Conservation (phyloP, 2,797 vertebrate genomes). For the Aphelocoma californica region DNA sequence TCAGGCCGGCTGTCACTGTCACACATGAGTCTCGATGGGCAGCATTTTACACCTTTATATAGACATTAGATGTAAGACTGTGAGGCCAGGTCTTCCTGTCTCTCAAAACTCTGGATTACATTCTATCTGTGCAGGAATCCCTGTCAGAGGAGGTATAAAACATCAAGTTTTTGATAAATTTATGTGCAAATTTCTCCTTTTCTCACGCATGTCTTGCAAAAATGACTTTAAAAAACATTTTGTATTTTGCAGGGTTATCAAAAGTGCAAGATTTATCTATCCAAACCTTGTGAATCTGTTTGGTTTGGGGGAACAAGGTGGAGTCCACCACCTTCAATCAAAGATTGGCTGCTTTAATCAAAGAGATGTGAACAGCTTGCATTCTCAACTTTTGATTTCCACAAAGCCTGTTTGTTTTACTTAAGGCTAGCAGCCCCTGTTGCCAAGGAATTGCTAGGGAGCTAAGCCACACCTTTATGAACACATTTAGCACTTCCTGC, state of each 20-base stretch:
- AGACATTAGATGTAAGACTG: neutral
- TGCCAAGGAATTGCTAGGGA: slow-evolving; percentile 50
- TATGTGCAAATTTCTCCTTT: neutral
- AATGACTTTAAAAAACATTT: neutral
- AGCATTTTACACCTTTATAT: neutral
- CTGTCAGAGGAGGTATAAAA: neutral
- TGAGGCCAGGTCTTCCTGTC: neutral
- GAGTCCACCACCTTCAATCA: neutral
- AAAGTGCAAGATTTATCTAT: neutral
- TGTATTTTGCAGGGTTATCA: neutral
- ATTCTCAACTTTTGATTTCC: slow-evolving; percentile 47
- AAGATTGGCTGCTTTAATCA: slow-evolving; percentile 12
- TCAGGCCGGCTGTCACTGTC: neutral
- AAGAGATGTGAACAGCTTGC: neutral
- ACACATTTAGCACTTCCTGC: slow-evolving; percentile 42
- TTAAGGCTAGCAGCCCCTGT: slow-evolving; percentile 30
- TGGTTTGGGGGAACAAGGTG: neutral
- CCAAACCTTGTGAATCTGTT: neutral
- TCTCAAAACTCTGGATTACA: neutral
- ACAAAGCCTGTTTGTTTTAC: slow-evolving; percentile 62
- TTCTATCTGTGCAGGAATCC: neutral
- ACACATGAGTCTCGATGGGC: accelerated
- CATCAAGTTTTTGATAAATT: neutral
- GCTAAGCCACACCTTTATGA: slow-evolving; percentile 57
- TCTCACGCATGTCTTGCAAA: neutral